Conservation (phyloP, 2,113 vertebrate species). For the Egretta garzetta region DNA sequence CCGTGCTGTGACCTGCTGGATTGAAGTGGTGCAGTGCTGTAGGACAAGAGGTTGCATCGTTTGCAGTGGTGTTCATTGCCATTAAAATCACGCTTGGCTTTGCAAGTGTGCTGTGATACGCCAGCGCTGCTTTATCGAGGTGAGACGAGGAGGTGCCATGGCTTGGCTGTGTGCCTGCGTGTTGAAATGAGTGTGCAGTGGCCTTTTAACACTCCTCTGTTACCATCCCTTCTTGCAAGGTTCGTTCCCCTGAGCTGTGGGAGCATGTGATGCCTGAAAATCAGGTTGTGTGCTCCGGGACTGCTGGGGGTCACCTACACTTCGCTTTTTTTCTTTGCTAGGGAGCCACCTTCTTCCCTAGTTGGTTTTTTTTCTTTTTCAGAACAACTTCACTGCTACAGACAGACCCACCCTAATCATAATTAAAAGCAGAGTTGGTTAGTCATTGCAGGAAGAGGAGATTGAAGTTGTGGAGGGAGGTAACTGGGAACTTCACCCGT, state of each 20-base stretch:
- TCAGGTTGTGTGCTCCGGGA: neutral
- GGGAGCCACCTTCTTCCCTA: neutral
- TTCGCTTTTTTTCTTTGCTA: neutral
- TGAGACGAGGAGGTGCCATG: neutral
- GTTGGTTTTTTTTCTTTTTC: neutral
- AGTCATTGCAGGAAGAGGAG: neutral
- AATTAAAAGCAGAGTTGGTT: neutral
- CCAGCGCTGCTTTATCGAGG: neutral
- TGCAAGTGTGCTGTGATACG: neutral
- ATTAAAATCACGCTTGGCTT: constrained; percentile 43
- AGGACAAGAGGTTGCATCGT: constrained; percentile 7
- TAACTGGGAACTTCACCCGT: neutral
- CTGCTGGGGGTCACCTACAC: neutral
- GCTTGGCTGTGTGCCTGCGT: neutral
- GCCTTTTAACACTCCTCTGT: neutral
- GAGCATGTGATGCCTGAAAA: neutral
- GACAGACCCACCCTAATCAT: neutral
- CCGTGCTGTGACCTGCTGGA: neutral
- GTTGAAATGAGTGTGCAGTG: neutral
- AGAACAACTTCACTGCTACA: neutral
- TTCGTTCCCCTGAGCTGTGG: neutral
- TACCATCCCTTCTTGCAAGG: neutral
- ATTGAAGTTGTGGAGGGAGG: neutral
- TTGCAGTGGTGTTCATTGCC: constrained; percentile 39
- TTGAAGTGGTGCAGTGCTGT: constrained; percentile 52